Base-by-base conservation (phyloP, 64 coral and sea anemone genomes). In the Hydrozoanthus tunicans region DNA sequence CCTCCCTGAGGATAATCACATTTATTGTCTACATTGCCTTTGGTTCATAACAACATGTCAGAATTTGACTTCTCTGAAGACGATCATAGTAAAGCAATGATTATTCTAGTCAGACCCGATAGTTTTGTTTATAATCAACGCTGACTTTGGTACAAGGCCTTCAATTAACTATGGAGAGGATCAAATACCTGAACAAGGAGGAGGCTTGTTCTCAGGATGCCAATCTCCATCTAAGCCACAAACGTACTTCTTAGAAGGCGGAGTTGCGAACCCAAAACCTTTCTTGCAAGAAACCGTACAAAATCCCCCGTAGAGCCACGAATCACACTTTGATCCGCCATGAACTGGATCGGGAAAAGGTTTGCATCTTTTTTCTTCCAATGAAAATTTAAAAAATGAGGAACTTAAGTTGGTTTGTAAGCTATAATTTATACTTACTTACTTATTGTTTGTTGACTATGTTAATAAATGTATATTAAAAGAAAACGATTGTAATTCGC, bases 271-370 rank as follows among this genome's bases (percentile, higher is more conserved):
- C 1, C 53, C 64, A 57, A 70, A 70, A 65, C 82, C 82, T 5
- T 4, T 56, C 0, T 85, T 56, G 64, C 82, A 85, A 6, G 64
- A 71, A 10, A 70, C 82, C 1, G 63, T 70, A 20, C 82, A 85
- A 55, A 85, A 85, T 25, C 64, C 82, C 24, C 82, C 82, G 56
- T 70, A 85, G 17, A 85, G 82, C 82, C 82, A 85, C 7, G 82
- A 56, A 56, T 85, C 82, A 53, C 82, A 85, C 51, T 53, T 85
- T 67, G 9, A 11, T 6, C 0, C 1, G 9, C 82, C 64, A 68
- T 85, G 56, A 6, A 17, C 5, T 23, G 82, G 82, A 0, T 6
- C 0, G 11, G 64, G 64, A 57, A 57, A 56, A 25, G 15, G 14
- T 1, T 85, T 57, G 82, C 64, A 85, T 25, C 52, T 64, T 70